These are phyloP conservation scores for Rousettus madagascariensis DNA, from an alignment of 2,797 vertebrate genomes.

Conservation along the genomic window DNA sequence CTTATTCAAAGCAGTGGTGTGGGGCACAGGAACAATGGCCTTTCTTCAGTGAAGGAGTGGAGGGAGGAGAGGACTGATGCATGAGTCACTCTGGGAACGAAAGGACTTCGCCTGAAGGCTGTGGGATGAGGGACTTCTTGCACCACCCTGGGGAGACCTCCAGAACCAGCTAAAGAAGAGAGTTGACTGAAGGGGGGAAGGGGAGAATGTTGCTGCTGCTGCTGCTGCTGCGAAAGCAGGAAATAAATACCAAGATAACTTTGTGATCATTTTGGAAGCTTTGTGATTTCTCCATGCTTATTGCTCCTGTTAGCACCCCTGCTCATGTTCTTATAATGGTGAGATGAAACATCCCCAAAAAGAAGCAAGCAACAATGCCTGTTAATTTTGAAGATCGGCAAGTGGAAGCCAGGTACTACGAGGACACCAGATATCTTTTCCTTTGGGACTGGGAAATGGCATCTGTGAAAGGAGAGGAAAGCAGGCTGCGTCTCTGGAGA, in stretches of 20 bases:
- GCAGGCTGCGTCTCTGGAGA: not conserved
- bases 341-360: not conserved
- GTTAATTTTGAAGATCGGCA: not conserved
- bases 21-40: not conserved
- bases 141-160: not conserved
- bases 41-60: not conserved
- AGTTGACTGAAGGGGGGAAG: no score
- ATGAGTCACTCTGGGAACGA: not conserved
- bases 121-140: not conserved
- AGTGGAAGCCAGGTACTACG: not conserved
- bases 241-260: conserved; percentile 18
- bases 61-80: not conserved
- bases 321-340: not conserved
- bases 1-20: not conserved
- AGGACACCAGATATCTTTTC: not conserved
- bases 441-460: not conserved
- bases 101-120: not conserved
- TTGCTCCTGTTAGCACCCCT: not conserved
- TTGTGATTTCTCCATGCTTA: not conserved
- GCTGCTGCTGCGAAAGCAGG: not conserved
- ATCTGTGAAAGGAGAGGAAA: not conserved
- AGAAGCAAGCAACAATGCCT: not conserved
- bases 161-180: not conserved
- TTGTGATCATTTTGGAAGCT: not conserved
- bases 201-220: no score